These are phyloP conservation scores for Tribolium madens DNA, from an alignment of 1,140 invertebrate species.

Conservation along the genomic window DNA sequence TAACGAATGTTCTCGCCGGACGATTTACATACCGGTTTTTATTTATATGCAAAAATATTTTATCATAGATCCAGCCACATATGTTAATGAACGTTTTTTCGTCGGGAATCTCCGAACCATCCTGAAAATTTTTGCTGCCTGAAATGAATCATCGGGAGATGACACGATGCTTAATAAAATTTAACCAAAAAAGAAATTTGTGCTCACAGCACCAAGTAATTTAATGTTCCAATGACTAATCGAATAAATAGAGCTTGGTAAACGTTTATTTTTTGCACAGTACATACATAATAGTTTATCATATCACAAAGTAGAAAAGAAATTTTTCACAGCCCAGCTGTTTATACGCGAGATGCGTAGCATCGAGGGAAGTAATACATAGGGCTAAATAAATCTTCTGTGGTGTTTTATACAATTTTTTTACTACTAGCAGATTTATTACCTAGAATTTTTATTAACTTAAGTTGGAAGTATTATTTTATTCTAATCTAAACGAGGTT, in stretches of 20 bases:
- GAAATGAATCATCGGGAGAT: neutral
- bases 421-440: too few relatives aligned
- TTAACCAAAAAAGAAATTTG: neutral
- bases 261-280: too few relatives aligned
- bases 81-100: conserved; percentile 18
- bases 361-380: too few relatives aligned
- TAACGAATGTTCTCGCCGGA: conserved; percentile 51
- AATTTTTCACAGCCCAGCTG: too few relatives aligned
- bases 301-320: too few relatives aligned
- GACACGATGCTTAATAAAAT: neutral
- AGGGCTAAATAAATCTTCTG: too few relatives aligned
- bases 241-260: conserved; percentile 5
- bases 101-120: conserved; percentile 2
- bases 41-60: conserved; percentile 49
- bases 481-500: too few relatives aligned
- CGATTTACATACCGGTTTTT: conserved; percentile 53
- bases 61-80: conserved; percentile 18
- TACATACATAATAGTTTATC: too few relatives aligned
- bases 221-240: conserved; percentile 17
- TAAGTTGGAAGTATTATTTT: too few relatives aligned
- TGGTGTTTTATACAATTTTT: too few relatives aligned
- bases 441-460: too few relatives aligned
- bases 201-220: neutral
- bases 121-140: neutral
- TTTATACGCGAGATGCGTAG: too few relatives aligned